A percentile compares a stretch with the other conserved stretches of the same genome.
Conservation (phyloP, 1,140 invertebrate genomes). For the Drosophila truncata region DNA sequence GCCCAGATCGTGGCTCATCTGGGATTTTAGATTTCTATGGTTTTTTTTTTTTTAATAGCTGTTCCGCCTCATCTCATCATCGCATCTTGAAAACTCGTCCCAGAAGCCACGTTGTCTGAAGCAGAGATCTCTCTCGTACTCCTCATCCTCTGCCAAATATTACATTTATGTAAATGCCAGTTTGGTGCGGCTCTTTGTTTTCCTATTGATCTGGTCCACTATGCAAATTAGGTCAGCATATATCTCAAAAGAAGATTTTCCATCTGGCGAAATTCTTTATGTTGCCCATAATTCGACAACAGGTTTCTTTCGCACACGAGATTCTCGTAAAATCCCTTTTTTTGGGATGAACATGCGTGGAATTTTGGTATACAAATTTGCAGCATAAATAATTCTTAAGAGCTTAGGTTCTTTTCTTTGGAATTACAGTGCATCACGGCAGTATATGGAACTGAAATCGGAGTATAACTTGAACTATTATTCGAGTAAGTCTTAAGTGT, state of each 20-base stretch:
- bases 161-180: constrained; percentile 51
- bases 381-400: constrained; percentile 7
- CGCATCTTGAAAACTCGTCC: constrained; percentile 26
- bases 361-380: constrained; percentile 27
- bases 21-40: neutral
- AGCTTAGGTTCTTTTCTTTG: neutral
- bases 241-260: no score
- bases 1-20: constrained; percentile 25
- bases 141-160: constrained; percentile 17
- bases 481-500: no score
- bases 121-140: constrained; percentile 1
- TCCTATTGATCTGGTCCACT: constrained; percentile 36
- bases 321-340: constrained; percentile 30
- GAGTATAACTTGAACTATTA: no score
- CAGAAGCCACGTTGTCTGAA: constrained; percentile 13
- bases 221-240: constrained; percentile 55
- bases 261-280: constrained; percentile 28
- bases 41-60: neutral
- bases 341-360: constrained; percentile 18
- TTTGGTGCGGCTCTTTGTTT: constrained; percentile 19
- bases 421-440: neutral
- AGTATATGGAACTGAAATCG: neutral
- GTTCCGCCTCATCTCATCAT: neutral
- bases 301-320: constrained; percentile 34
- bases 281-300: constrained; percentile 34